These are phyloP conservation scores for Leptopilina syphax DNA, from an alignment of 2,888 invertebrate species.

Conservation along the genomic window DNA sequence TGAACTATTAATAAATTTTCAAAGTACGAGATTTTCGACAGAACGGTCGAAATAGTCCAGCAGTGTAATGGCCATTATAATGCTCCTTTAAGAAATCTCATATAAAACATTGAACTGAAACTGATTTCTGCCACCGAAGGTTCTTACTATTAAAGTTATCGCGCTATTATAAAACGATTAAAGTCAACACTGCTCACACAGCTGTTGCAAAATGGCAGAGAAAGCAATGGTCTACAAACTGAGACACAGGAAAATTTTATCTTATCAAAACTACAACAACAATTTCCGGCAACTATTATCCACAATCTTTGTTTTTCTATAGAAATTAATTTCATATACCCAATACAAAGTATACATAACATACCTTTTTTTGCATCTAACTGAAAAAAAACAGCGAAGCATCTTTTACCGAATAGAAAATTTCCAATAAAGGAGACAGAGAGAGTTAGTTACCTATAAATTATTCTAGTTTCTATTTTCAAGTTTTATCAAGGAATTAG, in stretches of 20 bases:
- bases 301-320: not conserved
- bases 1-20: too few species aligned
- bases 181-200: constrained; percentile 19
- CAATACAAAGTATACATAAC: too few species aligned
- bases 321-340: too few species aligned
- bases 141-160: constrained; percentile 31
- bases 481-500: too few species aligned
- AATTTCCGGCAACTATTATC: not conserved
- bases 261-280: constrained; percentile 62
- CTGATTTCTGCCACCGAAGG: constrained; percentile 28
- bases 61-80: not conserved
- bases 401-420: too few species aligned
- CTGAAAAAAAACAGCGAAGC: too few species aligned
- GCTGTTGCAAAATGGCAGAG: constrained; percentile 13
- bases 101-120: constrained; percentile 18
- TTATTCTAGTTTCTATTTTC: too few species aligned
- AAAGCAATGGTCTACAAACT: constrained; percentile 53
- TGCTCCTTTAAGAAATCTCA: not conserved
- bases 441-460: too few species aligned
- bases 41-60: not conserved
- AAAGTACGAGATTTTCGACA: too few species aligned
- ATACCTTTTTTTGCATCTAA: too few species aligned
- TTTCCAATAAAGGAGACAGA: too few species aligned
- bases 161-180: constrained; percentile 26
- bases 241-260: constrained; percentile 66